phyloP scores from a whole-genome alignment of 2,113 vertebrate genomes.

The Mugil cephalus region DNA sequence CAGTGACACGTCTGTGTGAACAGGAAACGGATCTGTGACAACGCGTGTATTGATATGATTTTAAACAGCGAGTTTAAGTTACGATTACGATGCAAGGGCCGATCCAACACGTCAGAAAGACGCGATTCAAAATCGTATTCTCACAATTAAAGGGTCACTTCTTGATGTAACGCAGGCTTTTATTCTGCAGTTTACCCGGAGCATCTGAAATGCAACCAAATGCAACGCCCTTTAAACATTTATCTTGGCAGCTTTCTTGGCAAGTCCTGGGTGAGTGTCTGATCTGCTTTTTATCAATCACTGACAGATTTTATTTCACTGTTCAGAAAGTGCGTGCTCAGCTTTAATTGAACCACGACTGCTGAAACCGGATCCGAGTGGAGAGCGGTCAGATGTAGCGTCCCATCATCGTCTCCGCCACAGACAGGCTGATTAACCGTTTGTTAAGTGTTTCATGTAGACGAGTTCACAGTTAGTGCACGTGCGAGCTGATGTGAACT shows the following conservation, averaged over 20 bases:
- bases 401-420: conserved; percentile 32
- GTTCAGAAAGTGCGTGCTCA: conserved; percentile 37
- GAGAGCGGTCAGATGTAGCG: conserved; percentile 40
- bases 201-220: conserved; percentile 41
- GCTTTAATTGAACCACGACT: conserved; percentile 37
- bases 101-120: conserved; percentile 1
- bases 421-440: conserved; percentile 11
- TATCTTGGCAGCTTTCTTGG: conserved; percentile 48
- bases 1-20: too few species aligned
- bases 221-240: conserved; percentile 37
- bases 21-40: neutral
- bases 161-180: conserved; percentile 40
- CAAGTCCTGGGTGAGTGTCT: conserved; percentile 15
- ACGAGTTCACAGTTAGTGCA: too few species aligned
- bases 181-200: conserved; percentile 1
- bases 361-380: conserved; percentile 41
- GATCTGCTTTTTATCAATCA: conserved; percentile 59
- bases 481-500: too few species aligned
- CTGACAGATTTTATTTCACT: conserved; percentile 39
- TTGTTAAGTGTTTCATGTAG: conserved; percentile 38
- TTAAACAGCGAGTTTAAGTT: neutral
- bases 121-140: conserved; percentile 18
- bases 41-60: neutral
- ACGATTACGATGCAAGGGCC: neutral
- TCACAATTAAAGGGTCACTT: neutral